phyloP scores from a whole-genome alignment of 2,797 vertebrate genomes.

The Trachurus trachurus region DNA sequence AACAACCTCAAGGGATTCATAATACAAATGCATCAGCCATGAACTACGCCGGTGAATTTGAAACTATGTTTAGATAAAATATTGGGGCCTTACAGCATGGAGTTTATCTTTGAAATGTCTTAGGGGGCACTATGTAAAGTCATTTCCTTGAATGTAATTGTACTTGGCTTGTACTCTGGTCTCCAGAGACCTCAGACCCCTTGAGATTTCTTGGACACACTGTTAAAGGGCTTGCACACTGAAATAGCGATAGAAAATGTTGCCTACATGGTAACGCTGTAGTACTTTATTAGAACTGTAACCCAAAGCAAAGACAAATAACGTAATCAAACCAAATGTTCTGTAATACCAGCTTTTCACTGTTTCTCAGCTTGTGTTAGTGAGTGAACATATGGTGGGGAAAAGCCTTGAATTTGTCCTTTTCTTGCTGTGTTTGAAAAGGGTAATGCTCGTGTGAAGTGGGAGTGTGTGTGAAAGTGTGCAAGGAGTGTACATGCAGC shows the following conservation, averaged over 20 bases:
- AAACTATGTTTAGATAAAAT: conserved; percentile 72
- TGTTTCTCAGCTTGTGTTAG: conserved; percentile 30
- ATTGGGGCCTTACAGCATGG: conserved; percentile 52
- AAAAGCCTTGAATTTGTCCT: conserved; percentile 26
- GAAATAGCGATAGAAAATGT: conserved; percentile 41
- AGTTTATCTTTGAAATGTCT: conserved; percentile 60
- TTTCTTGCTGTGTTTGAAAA: conserved; percentile 41
- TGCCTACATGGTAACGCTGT: conserved; percentile 7
- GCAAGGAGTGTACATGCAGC: conserved; percentile 51
- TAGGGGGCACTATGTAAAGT: conserved; percentile 54
- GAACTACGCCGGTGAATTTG: conserved; percentile 56
- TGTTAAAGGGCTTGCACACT: conserved; percentile 38
- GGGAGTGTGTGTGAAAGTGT: conserved; percentile 15
- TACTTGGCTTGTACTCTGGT: conserved; percentile 55
- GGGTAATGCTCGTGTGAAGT: conserved; percentile 40
- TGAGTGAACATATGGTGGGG: conserved; percentile 53
- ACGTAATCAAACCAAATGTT: conserved; percentile 28
- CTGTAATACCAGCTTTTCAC: conserved; percentile 37
- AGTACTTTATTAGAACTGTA: conserved; percentile 20
- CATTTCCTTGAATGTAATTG: conserved; percentile 68
- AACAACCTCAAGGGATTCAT: conserved; percentile 58
- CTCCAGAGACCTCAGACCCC: conserved; percentile 59
- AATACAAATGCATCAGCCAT: conserved; percentile 61
- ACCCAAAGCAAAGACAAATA: conserved; percentile 15
- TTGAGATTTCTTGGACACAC: conserved; percentile 49